phyloP scores from a whole-genome alignment of 1,140 invertebrate species.

The Onthophagus taurus region DNA sequence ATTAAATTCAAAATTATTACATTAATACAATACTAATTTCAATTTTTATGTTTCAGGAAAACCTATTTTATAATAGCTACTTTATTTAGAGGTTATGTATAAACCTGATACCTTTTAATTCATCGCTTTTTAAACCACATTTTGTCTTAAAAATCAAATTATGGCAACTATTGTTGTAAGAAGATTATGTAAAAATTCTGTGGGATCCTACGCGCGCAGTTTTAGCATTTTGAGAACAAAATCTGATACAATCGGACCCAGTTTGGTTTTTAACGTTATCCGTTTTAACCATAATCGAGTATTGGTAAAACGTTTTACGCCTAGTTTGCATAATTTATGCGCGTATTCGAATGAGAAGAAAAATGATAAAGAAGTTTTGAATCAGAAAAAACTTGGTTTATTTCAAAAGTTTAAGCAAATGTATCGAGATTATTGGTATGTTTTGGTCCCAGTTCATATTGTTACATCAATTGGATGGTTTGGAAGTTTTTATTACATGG shows the following conservation, averaged over 20 bases:
- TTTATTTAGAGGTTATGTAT: not conserved
- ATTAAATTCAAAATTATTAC: not conserved
- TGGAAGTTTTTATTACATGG: constrained; percentile 73
- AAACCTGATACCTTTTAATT: not conserved
- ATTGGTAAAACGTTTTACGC: not conserved
- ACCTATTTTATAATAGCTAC: not conserved
- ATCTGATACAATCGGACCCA: too few relatives aligned
- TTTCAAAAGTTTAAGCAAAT: constrained; percentile 83
- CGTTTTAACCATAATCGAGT: not conserved
- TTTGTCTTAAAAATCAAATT: not conserved
- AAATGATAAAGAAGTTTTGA: not conserved
- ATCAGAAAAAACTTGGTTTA: constrained; percentile 49
- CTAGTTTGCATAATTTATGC: not conserved
- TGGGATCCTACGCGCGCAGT: not conserved
- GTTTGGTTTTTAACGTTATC: too few relatives aligned
- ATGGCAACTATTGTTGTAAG: constrained; percentile 9
- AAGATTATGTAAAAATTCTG: constrained; percentile 1
- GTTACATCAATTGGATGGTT: constrained; percentile 80
- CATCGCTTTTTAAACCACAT: constrained; percentile 1
- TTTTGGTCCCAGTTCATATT: constrained; percentile 81
- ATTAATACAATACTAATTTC: not conserved
- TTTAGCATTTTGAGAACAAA: not conserved
- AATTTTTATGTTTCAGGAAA: constrained; percentile 4
- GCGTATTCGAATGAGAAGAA: constrained; percentile 2
- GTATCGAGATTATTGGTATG: constrained; percentile 91